These are phyloP conservation scores for Pogonus chalceus DNA, from an alignment of 1,140 invertebrate genomes.

Conservation along the genomic window DNA sequence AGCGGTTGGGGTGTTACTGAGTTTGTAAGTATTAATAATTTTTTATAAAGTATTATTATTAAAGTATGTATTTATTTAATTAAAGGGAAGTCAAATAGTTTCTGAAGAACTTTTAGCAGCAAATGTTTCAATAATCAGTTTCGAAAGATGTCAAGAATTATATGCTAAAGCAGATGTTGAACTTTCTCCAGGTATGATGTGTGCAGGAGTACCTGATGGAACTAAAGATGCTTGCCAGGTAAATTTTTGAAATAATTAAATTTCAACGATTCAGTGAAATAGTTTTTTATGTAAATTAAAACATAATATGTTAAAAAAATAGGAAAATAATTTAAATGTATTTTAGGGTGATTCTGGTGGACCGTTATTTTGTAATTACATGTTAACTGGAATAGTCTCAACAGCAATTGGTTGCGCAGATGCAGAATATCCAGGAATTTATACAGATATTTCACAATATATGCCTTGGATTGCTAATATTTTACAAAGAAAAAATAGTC, in stretches of 20 bases:
- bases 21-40: slow-evolving; percentile 15
- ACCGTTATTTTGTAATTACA: background rate
- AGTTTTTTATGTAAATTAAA: too few relatives aligned
- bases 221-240: slow-evolving; percentile 4
- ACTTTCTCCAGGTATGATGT: background rate
- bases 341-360: background rate
- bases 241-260: too few relatives aligned
- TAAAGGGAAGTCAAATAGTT: background rate
- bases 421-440: background rate
- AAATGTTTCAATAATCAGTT: background rate
- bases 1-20: slow-evolving; percentile 19
- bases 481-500: too few relatives aligned
- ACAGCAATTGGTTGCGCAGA: background rate
- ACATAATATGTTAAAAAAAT: too few relatives aligned
- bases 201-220: background rate
- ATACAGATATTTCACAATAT: background rate
- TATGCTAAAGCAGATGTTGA: background rate
- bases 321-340: background rate
- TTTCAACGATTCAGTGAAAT: too few relatives aligned
- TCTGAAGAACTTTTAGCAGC: background rate
- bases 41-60: background rate
- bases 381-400: slow-evolving; percentile 4
- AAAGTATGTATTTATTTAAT: background rate
- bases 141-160: background rate
- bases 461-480: background rate